Evolutionary conservation across 2,888 invertebrate genomes (phyloP).

Genomic region (Gymnosoma rotundatum): DNA sequence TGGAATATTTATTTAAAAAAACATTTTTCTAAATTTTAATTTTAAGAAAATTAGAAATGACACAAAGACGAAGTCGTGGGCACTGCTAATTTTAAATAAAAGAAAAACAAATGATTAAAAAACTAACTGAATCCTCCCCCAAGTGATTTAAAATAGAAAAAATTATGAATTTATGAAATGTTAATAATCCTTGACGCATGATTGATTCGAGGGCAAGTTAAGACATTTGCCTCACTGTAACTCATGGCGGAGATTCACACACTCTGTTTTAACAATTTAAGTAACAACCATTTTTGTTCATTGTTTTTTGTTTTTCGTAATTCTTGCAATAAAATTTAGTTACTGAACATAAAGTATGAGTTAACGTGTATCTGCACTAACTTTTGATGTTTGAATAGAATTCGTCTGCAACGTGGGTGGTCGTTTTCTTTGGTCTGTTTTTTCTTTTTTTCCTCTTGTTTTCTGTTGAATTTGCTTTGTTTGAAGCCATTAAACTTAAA

Average conservation of each 20-base stretch:
- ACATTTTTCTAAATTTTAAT: no score
- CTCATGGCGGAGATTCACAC: no score
- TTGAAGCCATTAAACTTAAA: constrained; percentile 65
- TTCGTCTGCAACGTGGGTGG: constrained; percentile 63
- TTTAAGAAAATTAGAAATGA: no score
- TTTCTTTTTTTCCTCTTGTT: background rate
- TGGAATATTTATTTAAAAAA: no score
- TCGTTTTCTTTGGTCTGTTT: constrained; percentile 29
- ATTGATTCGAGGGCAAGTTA: background rate
- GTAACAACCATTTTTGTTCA: background rate
- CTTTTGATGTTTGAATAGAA: constrained; percentile 9
- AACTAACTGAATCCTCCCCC: no score
- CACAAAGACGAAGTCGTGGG: no score
- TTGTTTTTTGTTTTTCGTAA: background rate
- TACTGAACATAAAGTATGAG: background rate
- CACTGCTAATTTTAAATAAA: no score
- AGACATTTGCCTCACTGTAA: background rate
- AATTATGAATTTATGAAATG: no score
- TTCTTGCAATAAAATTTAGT: background rate
- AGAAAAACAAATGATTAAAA: no score
- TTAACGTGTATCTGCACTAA: background rate
- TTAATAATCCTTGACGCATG: no score
- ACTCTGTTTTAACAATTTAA: background rate
- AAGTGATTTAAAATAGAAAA: no score
- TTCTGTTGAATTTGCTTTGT: constrained; percentile 9